Evolutionary conservation across 2,797 vertebrate species (phyloP), one percentile per base, ranked within the genome.

Genomic region (Paguma larvata): DNA sequence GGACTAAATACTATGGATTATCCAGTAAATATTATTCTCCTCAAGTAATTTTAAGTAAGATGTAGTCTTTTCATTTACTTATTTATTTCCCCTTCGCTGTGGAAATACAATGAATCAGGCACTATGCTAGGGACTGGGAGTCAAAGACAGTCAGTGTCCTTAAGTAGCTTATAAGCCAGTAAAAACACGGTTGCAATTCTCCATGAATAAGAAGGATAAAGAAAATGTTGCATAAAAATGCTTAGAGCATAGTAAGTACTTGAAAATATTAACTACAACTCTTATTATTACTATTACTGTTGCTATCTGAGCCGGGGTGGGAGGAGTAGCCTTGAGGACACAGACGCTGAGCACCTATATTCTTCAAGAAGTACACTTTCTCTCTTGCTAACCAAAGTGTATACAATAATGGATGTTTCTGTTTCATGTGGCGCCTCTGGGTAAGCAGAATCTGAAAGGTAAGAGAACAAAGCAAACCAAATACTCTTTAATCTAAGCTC

Each of bases 391-490:
- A 85, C 72, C 91, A n/a, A 12, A 25, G 70, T 92, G 34, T 85
- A 79, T 79, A 85, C 41, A 91, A 6, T n/a, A 94, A 94, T 44
- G 85, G 14, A 38, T 85, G 88, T 73, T 97, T 89, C 95, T 96
- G 88, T 51, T 92, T 92, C 14, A 7, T 30, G 23, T 6, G 88
- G 92, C 21, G 10, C 95, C 95, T 95, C 79, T 75, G 85, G 82
- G 89, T 89, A 97, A 94, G 77, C 78, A 95, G 73, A 94, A 63
- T 89, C 85, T 96, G 62, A 94, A 97, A 97, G 94, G 90, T 85
- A 95, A 91, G 94, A 94, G 94, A 94, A 96, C 93, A 97, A 96
- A 96, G 96, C 82, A 97, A 97, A 96, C 86, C 67, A 96, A 96
- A 90, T 91, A 48, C 65, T 93, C 75, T 91, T 97, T 96, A 89